Evolutionary conservation across 2,113 vertebrate genomes (phyloP).

Genomic region (Amia ocellicauda): DNA sequence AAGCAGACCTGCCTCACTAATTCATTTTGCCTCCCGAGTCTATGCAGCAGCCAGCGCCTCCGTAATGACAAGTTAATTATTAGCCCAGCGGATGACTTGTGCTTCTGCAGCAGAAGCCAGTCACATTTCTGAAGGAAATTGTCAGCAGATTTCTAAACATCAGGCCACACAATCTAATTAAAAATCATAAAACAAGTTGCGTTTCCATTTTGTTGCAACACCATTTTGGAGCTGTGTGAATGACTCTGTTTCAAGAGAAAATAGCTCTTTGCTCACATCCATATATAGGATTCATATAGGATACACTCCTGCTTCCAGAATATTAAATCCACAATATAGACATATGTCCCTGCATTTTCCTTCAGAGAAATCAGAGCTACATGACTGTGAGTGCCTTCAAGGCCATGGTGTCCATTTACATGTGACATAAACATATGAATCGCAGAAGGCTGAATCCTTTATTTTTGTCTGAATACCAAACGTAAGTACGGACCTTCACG

Average conservation of each 20-base stretch:
- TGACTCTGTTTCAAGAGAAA: neutral
- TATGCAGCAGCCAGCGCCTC: neutral
- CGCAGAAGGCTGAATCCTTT: too few relatives aligned
- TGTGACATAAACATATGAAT: too few relatives aligned
- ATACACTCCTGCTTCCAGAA: too few relatives aligned
- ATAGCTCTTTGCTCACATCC: too few relatives aligned
- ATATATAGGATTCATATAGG: too few relatives aligned
- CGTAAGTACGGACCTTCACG: too few relatives aligned
- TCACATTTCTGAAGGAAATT: neutral
- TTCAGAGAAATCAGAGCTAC: too few relatives aligned
- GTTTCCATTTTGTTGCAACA: neutral
- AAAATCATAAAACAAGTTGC: neutral
- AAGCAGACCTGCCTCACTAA: neutral
- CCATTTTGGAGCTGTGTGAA: neutral
- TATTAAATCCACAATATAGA: too few relatives aligned
- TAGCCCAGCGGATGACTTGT: neutral
- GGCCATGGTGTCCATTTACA: too few relatives aligned
- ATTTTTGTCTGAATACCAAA: too few relatives aligned
- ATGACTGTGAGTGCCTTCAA: too few relatives aligned
- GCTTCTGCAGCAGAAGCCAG: neutral
- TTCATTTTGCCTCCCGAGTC: slow-evolving; percentile 5
- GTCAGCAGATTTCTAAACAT: neutral
- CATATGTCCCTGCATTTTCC: too few relatives aligned
- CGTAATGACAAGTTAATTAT: neutral
- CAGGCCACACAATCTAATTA: neutral